phyloP scores from a whole-genome alignment of 2,113 vertebrate genomes.

The Gobiocypris rarus region DNA sequence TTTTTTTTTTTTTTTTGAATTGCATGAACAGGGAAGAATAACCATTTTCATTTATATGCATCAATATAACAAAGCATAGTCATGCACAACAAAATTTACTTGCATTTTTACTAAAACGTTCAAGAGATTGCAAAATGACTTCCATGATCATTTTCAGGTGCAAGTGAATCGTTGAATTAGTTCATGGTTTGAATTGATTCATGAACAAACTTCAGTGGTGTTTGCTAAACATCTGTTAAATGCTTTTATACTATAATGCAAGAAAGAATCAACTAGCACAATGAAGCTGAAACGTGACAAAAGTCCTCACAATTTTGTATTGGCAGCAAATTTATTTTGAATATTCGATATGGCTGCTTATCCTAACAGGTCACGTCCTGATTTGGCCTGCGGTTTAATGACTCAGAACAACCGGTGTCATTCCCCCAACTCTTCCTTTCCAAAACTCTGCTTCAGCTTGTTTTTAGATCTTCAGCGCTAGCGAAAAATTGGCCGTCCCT shows the following conservation, averaged over 20 bases:
- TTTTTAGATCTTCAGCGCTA: constrained; percentile 43
- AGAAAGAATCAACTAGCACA: background rate
- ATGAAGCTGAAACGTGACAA: background rate
- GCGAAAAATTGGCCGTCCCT: background rate
- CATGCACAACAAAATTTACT: too few relatives aligned
- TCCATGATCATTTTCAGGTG: background rate
- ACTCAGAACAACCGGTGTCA: constrained; percentile 14
- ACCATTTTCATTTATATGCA: too few relatives aligned
- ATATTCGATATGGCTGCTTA: background rate
- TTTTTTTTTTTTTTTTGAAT: too few relatives aligned
- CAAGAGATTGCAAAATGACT: background rate
- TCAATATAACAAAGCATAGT: too few relatives aligned
- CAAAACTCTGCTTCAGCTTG: constrained; percentile 37
- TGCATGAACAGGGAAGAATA: too few relatives aligned
- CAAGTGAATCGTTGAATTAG: background rate
- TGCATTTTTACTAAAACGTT: background rate
- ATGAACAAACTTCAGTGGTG: background rate
- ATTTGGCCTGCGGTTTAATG: constrained; percentile 24
- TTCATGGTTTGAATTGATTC: background rate
- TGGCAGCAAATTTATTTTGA: background rate
- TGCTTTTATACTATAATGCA: background rate
- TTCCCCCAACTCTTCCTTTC: constrained; percentile 11
- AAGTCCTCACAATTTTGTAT: background rate
- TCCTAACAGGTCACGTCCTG: background rate
- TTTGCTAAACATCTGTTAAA: constrained; percentile 1